phyloP scores from a whole-genome alignment of 2,113 vertebrate species.

The Alligator sinensis region DNA sequence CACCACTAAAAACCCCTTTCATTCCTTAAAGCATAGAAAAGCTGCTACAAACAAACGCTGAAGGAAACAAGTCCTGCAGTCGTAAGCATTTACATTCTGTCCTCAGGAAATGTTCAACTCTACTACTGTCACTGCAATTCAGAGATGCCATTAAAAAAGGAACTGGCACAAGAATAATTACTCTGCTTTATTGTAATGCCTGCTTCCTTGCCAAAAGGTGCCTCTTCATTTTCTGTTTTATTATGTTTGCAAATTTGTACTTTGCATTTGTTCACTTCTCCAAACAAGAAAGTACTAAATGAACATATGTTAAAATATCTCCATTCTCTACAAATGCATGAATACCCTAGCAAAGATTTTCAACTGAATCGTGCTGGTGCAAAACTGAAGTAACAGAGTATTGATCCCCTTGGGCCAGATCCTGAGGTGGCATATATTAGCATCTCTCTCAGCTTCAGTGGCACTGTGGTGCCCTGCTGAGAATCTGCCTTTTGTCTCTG shows the following conservation, averaged over 20 bases:
- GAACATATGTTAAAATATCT: not conserved
- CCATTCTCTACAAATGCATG: not conserved
- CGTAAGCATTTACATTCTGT: not conserved
- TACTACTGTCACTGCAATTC: not conserved
- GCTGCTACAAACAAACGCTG: not conserved
- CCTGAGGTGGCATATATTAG: conserved; percentile 1
- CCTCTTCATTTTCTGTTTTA: conserved; percentile 10
- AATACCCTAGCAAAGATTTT: not conserved
- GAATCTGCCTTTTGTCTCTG: not conserved
- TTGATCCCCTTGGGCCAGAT: conserved; percentile 27
- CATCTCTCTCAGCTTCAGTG: not conserved
- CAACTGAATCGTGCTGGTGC: not conserved
- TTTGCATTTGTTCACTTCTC: not conserved
- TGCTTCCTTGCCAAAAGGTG: conserved; percentile 16
- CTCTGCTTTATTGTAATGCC: not conserved
- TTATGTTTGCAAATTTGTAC: not conserved
- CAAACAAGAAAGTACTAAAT: not conserved
- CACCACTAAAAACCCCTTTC: not conserved
- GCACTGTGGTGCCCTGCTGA: not conserved
- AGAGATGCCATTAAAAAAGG: not conserved
- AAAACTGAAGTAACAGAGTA: not conserved
- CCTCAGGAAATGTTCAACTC: conserved; percentile 4
- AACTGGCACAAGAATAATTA: not conserved
- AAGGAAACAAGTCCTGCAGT: not conserved
- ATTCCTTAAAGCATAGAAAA: not conserved